phyloP scores from a whole-genome alignment of 2,113 vertebrate genomes.

The Solenodon paradoxus region DNA sequence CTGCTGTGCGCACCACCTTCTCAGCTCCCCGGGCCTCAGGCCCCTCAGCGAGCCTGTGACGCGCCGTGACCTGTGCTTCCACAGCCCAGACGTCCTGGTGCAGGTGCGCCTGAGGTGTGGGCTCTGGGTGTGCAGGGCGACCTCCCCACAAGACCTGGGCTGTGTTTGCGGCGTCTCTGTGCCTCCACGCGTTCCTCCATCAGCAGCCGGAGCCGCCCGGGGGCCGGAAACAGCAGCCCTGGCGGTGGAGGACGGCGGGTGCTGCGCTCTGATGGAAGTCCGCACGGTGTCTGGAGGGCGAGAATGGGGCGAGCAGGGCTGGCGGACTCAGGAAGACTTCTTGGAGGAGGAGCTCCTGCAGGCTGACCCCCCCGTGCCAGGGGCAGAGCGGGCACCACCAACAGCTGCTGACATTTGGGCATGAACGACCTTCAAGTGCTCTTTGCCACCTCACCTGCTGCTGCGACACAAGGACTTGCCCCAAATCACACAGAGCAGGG shows the following conservation, averaged over 20 bases:
- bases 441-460: accelerated
- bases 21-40: not conserved
- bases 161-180: too few relatives aligned
- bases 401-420: not conserved
- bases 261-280: accelerated
- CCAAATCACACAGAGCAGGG: accelerated
- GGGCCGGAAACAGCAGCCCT: too few relatives aligned
- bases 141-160: accelerated
- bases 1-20: too few relatives aligned
- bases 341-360: not conserved
- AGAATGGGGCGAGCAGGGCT: not conserved
- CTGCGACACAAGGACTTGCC: not conserved
- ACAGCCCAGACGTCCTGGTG: accelerated
- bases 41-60: not conserved
- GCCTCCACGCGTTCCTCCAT: accelerated
- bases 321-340: not conserved
- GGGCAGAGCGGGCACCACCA: not conserved
- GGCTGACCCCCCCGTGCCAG: not conserved
- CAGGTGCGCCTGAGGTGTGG: not conserved
- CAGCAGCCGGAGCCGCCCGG: not conserved
- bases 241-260: too few relatives aligned
- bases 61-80: not conserved
- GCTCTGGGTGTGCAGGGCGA: not conserved
- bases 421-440: not conserved
- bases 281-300: accelerated